These are phyloP conservation scores for Isaurus tuberculatus DNA, from an alignment of 92 coral and sea anemone genomes.

Conservation along the genomic window DNA sequence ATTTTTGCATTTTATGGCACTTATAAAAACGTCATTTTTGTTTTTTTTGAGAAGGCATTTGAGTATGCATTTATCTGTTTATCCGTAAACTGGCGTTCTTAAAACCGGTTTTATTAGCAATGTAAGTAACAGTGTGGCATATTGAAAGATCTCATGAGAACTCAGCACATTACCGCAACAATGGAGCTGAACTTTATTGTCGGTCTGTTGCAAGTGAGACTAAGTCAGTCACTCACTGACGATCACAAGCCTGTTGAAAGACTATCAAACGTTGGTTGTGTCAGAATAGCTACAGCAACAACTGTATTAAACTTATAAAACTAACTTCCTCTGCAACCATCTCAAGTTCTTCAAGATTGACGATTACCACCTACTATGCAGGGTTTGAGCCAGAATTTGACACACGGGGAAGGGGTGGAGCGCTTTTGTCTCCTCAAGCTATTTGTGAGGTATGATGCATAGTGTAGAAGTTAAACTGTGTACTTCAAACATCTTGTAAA, in stretches of 20 bases:
- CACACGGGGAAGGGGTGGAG: background rate
- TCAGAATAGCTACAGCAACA: slow-evolving; percentile 4
- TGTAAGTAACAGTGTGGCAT: background rate
- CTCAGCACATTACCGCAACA: slow-evolving; percentile 42
- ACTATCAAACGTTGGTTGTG: slow-evolving; percentile 46
- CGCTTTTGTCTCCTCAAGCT: background rate
- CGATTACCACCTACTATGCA: too few species aligned
- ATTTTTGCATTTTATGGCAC: too few species aligned
- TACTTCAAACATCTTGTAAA: too few species aligned
- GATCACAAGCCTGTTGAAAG: slow-evolving; percentile 45
- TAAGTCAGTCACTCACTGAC: slow-evolving; percentile 8
- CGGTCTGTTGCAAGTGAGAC: slow-evolving; percentile 44
- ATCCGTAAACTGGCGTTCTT: too few species aligned
- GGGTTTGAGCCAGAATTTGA: too few species aligned
- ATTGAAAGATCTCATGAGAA: slow-evolving; percentile 18
- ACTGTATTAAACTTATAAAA: background rate
- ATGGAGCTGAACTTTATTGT: slow-evolving; percentile 45
- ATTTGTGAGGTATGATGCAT: too few species aligned
- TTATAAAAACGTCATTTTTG: too few species aligned
- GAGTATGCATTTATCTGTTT: too few species aligned
- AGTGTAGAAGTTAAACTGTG: too few species aligned
- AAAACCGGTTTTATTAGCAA: too few species aligned
- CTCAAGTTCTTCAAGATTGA: background rate
- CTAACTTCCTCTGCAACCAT: slow-evolving; percentile 1
- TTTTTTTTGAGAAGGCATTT: too few species aligned